These are phyloP conservation scores for Isichthys henryi DNA, from an alignment of 2,113 vertebrate genomes.

Conservation along the genomic window DNA sequence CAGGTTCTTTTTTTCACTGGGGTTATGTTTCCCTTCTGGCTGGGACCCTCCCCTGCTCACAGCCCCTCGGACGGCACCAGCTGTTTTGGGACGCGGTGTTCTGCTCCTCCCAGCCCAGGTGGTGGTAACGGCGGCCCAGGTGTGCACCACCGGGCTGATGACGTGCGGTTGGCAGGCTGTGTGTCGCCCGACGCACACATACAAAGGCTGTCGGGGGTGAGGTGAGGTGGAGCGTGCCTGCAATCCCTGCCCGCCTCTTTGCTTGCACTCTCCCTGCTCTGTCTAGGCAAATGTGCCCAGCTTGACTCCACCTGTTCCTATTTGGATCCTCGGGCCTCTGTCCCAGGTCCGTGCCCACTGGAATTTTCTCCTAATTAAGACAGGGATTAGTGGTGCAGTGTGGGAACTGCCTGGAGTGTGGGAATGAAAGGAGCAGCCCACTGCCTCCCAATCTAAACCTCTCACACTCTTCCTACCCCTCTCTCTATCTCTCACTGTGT, in stretches of 20 bases:
- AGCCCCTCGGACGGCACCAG: neutral
- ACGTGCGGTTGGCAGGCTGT: neutral
- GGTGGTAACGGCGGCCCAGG: neutral
- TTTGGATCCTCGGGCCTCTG: conserved; percentile 29
- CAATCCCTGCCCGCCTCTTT: neutral
- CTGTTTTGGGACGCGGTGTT: neutral
- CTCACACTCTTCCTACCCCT: conserved; percentile 29
- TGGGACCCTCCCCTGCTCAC: neutral
- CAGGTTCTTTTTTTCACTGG: neutral
- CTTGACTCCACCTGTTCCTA: conserved; percentile 37
- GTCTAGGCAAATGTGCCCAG: conserved; percentile 21
- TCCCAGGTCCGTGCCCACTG: conserved; percentile 57
- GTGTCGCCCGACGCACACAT: neutral
- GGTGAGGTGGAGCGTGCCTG: conserved; percentile 22
- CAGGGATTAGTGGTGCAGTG: conserved; percentile 66
- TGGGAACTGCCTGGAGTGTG: conserved; percentile 65
- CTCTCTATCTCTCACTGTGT: conserved; percentile 24
- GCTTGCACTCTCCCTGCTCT: neutral
- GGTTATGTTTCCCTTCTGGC: neutral
- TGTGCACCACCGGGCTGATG: neutral
- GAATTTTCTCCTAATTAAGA: conserved; percentile 73
- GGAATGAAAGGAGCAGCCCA: conserved; percentile 53
- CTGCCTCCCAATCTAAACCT: conserved; percentile 33
- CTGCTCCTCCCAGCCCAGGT: neutral
- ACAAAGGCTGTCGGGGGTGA: conserved; percentile 7